phyloP scores from a whole-genome alignment of 2,888 invertebrate genomes.

The Brachynemurus nebulosus region DNA sequence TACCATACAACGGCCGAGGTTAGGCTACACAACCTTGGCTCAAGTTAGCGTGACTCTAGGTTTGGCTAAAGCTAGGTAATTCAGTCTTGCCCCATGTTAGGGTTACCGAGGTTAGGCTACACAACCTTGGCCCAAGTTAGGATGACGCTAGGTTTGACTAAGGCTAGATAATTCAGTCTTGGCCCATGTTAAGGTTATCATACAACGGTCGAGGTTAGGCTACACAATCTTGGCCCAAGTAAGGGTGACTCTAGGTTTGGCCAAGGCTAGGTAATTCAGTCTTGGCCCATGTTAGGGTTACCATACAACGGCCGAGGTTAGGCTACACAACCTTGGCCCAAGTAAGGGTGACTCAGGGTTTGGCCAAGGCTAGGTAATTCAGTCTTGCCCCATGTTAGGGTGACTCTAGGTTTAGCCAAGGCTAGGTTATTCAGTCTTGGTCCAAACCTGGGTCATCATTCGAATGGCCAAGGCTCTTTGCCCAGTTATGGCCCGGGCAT shows the following conservation, averaged over 20 bases:
- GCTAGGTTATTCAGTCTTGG: no score
- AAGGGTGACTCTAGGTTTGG: no score
- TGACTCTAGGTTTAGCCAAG: no score
- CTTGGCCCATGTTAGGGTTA: not conserved
- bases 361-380: no score
- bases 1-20: not conserved
- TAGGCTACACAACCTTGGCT: no score
- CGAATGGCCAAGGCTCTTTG: not conserved
- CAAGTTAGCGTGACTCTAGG: no score
- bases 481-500: not conserved
- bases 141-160: not conserved
- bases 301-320: no score
- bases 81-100: no score
- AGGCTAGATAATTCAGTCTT: not conserved
- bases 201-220: not conserved
- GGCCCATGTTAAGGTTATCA: conserved; percentile 1
- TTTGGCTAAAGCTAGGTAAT: no score
- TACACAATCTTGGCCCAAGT: not conserved
- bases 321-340: no score
- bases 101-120: not conserved
- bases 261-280: not conserved
- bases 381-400: no score
- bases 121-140: not conserved
- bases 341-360: no score
- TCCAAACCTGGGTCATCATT: not conserved